These are phyloP conservation scores for Linepithema humile DNA, from an alignment of 1,140 invertebrate genomes.

Conservation along the genomic window DNA sequence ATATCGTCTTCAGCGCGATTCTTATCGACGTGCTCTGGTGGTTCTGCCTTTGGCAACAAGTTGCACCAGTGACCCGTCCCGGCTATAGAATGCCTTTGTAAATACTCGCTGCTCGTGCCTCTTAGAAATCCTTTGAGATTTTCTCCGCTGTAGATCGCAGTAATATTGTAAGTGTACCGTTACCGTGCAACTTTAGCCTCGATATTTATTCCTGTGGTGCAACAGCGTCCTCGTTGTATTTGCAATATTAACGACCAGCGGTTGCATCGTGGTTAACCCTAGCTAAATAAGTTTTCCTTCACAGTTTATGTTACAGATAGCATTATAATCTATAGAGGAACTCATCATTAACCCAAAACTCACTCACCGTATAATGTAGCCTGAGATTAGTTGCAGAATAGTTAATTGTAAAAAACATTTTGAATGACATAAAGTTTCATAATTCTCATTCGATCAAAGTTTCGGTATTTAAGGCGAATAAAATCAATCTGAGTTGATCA, in stretches of 20 bases:
- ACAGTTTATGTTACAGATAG: constrained; percentile 12
- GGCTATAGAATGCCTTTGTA: constrained; percentile 49
- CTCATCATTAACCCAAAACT: neutral
- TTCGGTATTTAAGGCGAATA: neutral
- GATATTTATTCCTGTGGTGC: constrained; percentile 49
- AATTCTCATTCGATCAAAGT: constrained; percentile 1
- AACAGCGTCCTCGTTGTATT: constrained; percentile 41
- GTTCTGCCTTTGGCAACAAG: constrained; percentile 53
- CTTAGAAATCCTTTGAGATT: constrained; percentile 55
- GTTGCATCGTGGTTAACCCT: constrained; percentile 33
- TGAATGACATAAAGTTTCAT: constrained; percentile 6
- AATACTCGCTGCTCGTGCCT: constrained; percentile 46
- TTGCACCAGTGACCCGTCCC: constrained; percentile 47
- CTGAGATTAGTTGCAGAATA: constrained; percentile 13
- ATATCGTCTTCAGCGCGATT: constrained; percentile 28
- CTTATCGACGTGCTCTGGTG: constrained; percentile 32
- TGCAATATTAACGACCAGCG: constrained; percentile 42
- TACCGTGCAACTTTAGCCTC: constrained; percentile 48
- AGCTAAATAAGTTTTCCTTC: constrained; percentile 39
- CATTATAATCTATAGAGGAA: neutral
- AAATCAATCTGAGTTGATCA: constrained; percentile 26
- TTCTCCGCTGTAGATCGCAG: constrained; percentile 34
- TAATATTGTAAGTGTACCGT: constrained; percentile 46
- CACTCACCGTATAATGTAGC: neutral
- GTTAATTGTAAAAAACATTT: constrained; percentile 12